These are phyloP conservation scores for Eupsilia transversa DNA, from an alignment of 2,888 invertebrate genomes.

Conservation along the genomic window DNA sequence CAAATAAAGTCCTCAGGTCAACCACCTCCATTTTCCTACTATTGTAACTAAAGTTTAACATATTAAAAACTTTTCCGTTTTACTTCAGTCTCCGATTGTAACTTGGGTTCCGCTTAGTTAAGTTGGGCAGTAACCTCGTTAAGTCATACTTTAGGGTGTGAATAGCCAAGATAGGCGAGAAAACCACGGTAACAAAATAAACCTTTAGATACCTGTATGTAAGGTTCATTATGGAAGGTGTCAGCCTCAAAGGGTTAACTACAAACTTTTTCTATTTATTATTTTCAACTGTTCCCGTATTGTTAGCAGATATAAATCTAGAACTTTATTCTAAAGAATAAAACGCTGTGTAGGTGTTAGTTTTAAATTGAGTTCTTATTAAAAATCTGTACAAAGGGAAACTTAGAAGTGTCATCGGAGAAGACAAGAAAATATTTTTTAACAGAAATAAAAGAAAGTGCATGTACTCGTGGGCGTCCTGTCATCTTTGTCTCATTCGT, in stretches of 20 bases:
- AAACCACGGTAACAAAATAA: conserved; percentile 12
- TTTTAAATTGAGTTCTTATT: conserved; percentile 21
- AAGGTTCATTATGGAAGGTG: conserved; percentile 32
- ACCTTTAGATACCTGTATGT: neutral
- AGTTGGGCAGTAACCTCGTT: conserved; percentile 58
- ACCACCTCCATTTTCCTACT: conserved; percentile 33
- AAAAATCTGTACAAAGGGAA: conserved; percentile 35
- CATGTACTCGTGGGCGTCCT: conserved; percentile 29
- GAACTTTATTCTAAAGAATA: conserved; percentile 29
- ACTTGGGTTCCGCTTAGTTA: conserved; percentile 58
- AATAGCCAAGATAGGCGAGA: conserved; percentile 16
- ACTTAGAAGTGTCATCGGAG: conserved; percentile 27
- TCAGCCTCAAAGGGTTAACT: conserved; percentile 23
- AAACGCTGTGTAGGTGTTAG: conserved; percentile 29
- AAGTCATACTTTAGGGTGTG: conserved; percentile 51
- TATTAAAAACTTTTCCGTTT: conserved; percentile 53
- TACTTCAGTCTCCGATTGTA: conserved; percentile 53
- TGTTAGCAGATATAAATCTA: conserved; percentile 60
- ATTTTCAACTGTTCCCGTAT: conserved; percentile 33
- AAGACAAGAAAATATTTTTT: conserved; percentile 44
- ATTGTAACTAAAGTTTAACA: conserved; percentile 34
- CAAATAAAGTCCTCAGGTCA: conserved; percentile 35
- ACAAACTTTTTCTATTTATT: conserved; percentile 45
- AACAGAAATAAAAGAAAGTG: conserved; percentile 22
- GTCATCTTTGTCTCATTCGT: conserved; percentile 20